Base-by-base conservation (phyloP, 2,113 vertebrate species). In the Steatornis caripensis region DNA sequence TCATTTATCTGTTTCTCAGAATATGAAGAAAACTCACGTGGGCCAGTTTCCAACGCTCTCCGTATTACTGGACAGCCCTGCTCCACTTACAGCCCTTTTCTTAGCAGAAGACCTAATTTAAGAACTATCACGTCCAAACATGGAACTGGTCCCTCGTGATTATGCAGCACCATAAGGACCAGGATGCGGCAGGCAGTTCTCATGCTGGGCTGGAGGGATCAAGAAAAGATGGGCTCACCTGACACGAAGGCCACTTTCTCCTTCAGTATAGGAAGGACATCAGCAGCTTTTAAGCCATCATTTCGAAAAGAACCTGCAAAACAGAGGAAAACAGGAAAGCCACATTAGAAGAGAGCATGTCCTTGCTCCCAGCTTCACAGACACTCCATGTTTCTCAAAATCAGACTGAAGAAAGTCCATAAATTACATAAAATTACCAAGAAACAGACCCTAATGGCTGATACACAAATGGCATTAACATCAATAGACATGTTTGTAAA, bases 191-290 rank as follows among this genome's bases (percentile, higher is more conserved):
- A 84, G 37, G 51, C 18, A 86, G 37, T 9, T 19, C 11, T 75
- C 3, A 4, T 29, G 9, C 49, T 60, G 29, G 41, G n/a, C 45
- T 81, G 62, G 32, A 91, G 57, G 7, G n/a, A 84, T 48, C 10
- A 37, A 82, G 90, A 51, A 95, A 70, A 55, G 17, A n/a, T 72
- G 41, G 64, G 97, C 99, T 98, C 94, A 99, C 99, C 99, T 97
- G 99, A 99, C 64, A 99, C 99, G 10, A 99, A 99, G 96, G 99
- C 99, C 84, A 99, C 99, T 98, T 99, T 99, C 98, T 99, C 99
- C 98, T 99, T 99, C 68, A 99, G 97, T 95, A 99, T 99, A 45
- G 99, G 98, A 93, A 99, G 98, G 71, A 99, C 99, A 94, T 99
- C 99, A 68, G 99, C 99, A 84, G 99, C 99, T 98, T 99, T 99